Evolutionary conservation across 2,888 invertebrate species (phyloP), one percentile per base, ranked within the genome.

Genomic region (Nomada fabriciana): DNA sequence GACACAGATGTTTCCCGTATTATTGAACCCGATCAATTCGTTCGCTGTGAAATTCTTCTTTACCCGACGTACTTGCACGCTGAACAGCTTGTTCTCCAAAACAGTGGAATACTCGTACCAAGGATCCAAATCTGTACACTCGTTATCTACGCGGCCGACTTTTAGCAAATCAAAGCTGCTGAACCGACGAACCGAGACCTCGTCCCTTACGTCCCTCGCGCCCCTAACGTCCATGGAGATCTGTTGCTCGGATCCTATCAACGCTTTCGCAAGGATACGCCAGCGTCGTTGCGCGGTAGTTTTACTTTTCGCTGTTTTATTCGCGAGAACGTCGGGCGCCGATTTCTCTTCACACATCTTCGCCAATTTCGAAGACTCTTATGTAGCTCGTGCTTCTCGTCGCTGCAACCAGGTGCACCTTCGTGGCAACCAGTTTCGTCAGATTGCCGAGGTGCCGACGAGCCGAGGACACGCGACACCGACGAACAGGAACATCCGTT

Each of bases 1-100:
- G 7, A 97, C 96, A 93, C 97, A 97, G 10, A 97, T 95, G 93
- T 97, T 97, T 61, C 97, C 97, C 0, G 97, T 97, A 89, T 97
- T 97, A 91, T 97, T 97, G 94, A 97, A 97, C n/a, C 97, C 97
- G 94, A 96, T 96, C 64, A 97, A 94, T 89, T 97, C 96, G 89
- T 95, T 95, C 23, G 96, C 96, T 1, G 96, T 96, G 90, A 97
- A 95, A 57, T 94, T 95, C 74, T 95, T 95, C 77, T 95, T 95
- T 68, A 96, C 93, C 86, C 96, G 95, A 50, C 96, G 95, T 53
- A 97, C 95, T 82, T 95, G 95, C 2, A 96, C 94, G 36, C 92
- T 94, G 89, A 94, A 96, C 73, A 95, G 94, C 13, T 92, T 92
- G 64, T 93, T 91, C 78, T 94, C 94, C 80, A 96, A 90, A 65